Conservation (phyloP, 2,888 invertebrate genomes). For the Napeogenes inachia region DNA sequence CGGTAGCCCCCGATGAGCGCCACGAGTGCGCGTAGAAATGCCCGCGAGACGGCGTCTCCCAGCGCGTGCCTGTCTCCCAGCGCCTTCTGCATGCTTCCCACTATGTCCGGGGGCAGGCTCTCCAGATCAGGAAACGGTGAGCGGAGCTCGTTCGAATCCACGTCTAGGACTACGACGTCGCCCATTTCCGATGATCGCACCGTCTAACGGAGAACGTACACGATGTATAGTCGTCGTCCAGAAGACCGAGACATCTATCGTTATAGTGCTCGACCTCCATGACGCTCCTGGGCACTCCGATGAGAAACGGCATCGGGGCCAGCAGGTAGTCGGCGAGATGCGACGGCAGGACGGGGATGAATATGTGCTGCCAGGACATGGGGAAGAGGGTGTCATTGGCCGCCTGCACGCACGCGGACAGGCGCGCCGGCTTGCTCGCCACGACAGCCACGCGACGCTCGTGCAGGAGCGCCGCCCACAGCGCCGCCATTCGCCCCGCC, state of each 20-base stretch:
- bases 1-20: constrained; percentile 96
- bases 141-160: constrained; percentile 91
- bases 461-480: constrained; percentile 96
- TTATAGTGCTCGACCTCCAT: constrained; percentile 78
- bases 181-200: constrained; percentile 90
- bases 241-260: no score
- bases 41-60: constrained; percentile 95
- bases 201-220: constrained; percentile 63
- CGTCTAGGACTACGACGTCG: constrained; percentile 95
- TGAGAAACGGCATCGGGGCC: constrained; percentile 98
- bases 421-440: constrained; percentile 90
- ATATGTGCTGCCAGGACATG: constrained; percentile 99
- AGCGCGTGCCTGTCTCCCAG: constrained; percentile 86
- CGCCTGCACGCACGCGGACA: constrained; percentile 96
- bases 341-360: constrained; percentile 95
- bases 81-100: constrained; percentile 85
- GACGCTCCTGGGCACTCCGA: constrained; percentile 93
- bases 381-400: constrained; percentile 97
- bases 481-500: constrained; percentile 93
- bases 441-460: constrained; percentile 96
- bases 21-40: constrained; percentile 93
- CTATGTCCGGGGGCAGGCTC: constrained; percentile 92
- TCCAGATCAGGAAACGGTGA: constrained; percentile 94
- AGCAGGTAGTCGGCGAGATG: constrained; percentile 92
- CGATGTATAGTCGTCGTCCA: no score